Evolutionary conservation across 2,888 invertebrate species (phyloP).

Genomic region (Brenthis daphne): DNA sequence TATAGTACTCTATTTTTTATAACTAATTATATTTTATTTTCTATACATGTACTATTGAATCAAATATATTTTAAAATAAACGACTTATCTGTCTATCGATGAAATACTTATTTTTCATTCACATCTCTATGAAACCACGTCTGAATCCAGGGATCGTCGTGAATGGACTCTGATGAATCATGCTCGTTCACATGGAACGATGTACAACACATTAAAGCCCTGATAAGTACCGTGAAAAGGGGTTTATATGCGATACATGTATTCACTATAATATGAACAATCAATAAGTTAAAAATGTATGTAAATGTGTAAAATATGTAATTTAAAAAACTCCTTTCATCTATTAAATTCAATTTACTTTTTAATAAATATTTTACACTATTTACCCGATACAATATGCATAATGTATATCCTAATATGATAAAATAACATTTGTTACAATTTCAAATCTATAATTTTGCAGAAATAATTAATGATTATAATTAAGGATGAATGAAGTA

Average conservation of each 20-base stretch:
- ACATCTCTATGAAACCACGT: slow-evolving; percentile 62
- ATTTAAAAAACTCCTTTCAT: background rate
- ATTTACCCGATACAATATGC: background rate
- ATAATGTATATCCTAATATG: no score
- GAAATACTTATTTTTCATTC: background rate
- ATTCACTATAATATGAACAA: slow-evolving; percentile 32
- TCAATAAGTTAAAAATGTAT: slow-evolving; percentile 13
- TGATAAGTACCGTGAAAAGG: slow-evolving; percentile 51
- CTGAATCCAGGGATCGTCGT: slow-evolving; percentile 68
- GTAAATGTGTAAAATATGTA: background rate
- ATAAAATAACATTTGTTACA: background rate
- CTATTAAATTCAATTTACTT: no score
- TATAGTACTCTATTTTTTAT: no score
- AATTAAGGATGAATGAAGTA: slow-evolving; percentile 43
- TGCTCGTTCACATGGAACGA: slow-evolving; percentile 68
- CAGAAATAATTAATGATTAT: slow-evolving; percentile 39
- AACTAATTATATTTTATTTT: background rate
- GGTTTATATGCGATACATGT: slow-evolving; percentile 51
- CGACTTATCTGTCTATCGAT: slow-evolving; percentile 1
- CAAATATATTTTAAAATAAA: background rate
- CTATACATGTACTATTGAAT: background rate
- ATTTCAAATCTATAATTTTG: background rate
- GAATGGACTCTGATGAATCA: slow-evolving; percentile 79
- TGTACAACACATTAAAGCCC: slow-evolving; percentile 57
- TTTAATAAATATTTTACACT: no score